Evolutionary conservation across 2,888 invertebrate genomes (phyloP).

Genomic region (Dolichopus griseipennis): DNA sequence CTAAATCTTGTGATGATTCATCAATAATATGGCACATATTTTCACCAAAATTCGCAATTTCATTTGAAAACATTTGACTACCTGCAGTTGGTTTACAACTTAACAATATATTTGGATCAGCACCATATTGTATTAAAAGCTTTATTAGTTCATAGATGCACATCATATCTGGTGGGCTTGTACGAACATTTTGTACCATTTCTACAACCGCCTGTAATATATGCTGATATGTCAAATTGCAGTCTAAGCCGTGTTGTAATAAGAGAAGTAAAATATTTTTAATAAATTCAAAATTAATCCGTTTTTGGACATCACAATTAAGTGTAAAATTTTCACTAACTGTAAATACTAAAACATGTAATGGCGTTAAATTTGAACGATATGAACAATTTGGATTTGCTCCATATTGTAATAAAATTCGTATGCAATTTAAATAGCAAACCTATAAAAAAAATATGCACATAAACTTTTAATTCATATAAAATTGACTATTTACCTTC

Average conservation of each 20-base stretch:
- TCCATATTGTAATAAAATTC: constrained; percentile 58
- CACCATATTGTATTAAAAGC: constrained; percentile 64
- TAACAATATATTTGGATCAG: constrained; percentile 60
- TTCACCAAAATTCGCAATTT: constrained; percentile 41
- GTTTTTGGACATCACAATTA: constrained; percentile 57
- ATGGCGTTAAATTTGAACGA: constrained; percentile 57
- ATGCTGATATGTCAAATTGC: constrained; percentile 57
- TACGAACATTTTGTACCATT: constrained; percentile 60
- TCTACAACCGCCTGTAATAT: constrained; percentile 61
- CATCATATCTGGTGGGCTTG: constrained; percentile 55
- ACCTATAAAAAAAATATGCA: constrained; percentile 44
- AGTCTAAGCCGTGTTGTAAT: constrained; percentile 59
- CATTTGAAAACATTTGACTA: constrained; percentile 41
- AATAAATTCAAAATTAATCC: constrained; percentile 60
- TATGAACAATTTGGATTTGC: constrained; percentile 67
- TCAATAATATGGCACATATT: constrained; percentile 27
- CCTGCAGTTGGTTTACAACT: constrained; percentile 41
- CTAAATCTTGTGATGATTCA: constrained; percentile 21
- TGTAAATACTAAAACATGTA: constrained; percentile 62
- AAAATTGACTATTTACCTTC: constrained; percentile 47
- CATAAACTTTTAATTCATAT: background rate
- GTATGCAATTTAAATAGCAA: constrained; percentile 61
- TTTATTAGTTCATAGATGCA: constrained; percentile 61
- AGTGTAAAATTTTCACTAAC: constrained; percentile 62
- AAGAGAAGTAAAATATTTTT: constrained; percentile 57